Percentiles rank a stretch among this genome's conserved stretches.
Evolutionary conservation across 1,140 invertebrate genomes (phyloP).

Genomic region (Aleiodes sp.): DNA sequence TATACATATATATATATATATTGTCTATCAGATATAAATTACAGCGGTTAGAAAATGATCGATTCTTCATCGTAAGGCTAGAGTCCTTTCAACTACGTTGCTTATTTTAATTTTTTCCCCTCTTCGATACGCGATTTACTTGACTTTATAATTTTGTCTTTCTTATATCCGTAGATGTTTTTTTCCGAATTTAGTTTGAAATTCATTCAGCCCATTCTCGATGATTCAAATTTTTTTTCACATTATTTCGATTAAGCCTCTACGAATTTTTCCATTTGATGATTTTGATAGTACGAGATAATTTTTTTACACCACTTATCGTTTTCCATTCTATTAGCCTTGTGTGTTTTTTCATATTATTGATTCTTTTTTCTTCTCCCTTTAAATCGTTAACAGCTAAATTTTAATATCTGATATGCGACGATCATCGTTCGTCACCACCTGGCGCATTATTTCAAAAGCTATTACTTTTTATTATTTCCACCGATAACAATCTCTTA

Average conservation of each 20-base stretch:
- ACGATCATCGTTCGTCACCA: slow-evolving; percentile 20
- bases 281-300: not conserved
- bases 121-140: slow-evolving; percentile 18
- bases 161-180: slow-evolving; percentile 9
- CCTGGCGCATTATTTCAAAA: not conserved
- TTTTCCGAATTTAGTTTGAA: not conserved
- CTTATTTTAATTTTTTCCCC: slow-evolving; percentile 34
- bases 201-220: not conserved
- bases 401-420: slow-evolving; percentile 26
- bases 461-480: not conserved
- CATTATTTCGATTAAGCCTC: slow-evolving; percentile 6
- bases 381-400: not conserved
- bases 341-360: not conserved
- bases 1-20: too few relatives aligned
- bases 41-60: slow-evolving; percentile 45
- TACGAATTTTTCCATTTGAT: not conserved
- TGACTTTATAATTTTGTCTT: slow-evolving; percentile 19
- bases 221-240: not conserved
- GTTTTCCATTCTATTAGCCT: not conserved
- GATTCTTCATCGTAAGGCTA: slow-evolving; percentile 43
- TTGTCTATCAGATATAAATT: slow-evolving; percentile 37
- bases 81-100: slow-evolving; percentile 37
- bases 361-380: too few relatives aligned
- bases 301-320: not conserved
- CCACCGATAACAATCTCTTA: not conserved